phyloP scores from a whole-genome alignment of 2,888 invertebrate genomes.

The Allolobophora icterica region DNA sequence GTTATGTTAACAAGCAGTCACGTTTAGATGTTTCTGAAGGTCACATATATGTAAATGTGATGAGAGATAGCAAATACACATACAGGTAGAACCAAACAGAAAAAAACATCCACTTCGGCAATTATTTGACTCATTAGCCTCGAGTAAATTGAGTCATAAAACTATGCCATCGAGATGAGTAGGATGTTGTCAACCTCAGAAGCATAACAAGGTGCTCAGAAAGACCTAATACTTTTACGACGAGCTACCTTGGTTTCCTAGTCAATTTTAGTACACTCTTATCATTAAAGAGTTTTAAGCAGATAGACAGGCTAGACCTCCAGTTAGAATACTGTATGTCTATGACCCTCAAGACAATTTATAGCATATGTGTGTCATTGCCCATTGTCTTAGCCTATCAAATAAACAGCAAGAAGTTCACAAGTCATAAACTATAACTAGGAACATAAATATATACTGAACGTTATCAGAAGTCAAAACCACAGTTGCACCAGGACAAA shows the following conservation, averaged over 20 bases:
- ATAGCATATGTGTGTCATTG: too few species aligned
- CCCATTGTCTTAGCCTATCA: too few species aligned
- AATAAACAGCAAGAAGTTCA: background rate
- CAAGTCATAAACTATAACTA: background rate
- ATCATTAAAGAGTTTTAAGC: background rate
- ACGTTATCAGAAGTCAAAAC: background rate
- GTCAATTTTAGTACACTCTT: too few species aligned
- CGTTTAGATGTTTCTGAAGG: background rate
- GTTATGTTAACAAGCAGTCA: background rate
- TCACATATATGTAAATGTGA: background rate
- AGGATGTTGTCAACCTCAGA: background rate
- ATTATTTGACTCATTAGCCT: background rate
- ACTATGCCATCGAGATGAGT: background rate
- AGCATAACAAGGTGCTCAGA: background rate
- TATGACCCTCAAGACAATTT: background rate
- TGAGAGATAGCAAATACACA: background rate
- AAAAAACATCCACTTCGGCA: background rate
- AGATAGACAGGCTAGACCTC: background rate
- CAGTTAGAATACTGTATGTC: background rate
- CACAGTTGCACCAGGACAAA: background rate
- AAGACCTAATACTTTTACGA: background rate
- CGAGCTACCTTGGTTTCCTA: too few species aligned
- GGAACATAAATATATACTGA: background rate
- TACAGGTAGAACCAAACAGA: background rate
- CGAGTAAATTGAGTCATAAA: background rate